Evolutionary conservation across 2,888 invertebrate species (phyloP).

Genomic region (Bembecia ichneumoniformis): DNA sequence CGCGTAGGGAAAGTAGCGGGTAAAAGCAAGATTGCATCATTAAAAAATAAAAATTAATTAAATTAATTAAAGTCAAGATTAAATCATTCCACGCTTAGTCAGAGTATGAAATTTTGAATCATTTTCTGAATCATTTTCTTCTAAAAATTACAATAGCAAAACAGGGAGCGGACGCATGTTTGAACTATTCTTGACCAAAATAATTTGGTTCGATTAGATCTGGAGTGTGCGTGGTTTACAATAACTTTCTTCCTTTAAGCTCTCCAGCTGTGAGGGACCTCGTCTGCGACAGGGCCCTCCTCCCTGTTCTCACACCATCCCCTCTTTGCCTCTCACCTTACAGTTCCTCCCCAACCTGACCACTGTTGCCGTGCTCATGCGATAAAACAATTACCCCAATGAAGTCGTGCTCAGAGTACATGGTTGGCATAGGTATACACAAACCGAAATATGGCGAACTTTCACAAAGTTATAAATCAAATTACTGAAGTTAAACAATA

Average conservation of each 20-base stretch:
- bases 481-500: slow-evolving; percentile 8
- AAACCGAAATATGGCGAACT: slow-evolving; percentile 26
- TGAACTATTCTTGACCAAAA: slow-evolving; percentile 63
- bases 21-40: no score
- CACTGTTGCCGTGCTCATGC: slow-evolving; percentile 55
- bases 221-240: slow-evolving; percentile 51
- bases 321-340: slow-evolving; percentile 12
- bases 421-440: slow-evolving; percentile 11
- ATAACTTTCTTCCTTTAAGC: slow-evolving; percentile 49
- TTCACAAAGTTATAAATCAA: slow-evolving; percentile 9
- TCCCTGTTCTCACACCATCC: not conserved
- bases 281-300: slow-evolving; percentile 11
- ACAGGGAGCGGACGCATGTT: slow-evolving; percentile 42
- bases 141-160: slow-evolving; percentile 27
- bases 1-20: no score
- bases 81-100: no score
- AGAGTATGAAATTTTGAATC: no score
- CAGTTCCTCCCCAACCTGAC: slow-evolving; percentile 25
- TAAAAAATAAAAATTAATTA: no score
- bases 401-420: slow-evolving; percentile 44
- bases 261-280: slow-evolving; percentile 44
- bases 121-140: no score
- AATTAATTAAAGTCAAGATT: no score
- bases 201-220: slow-evolving; percentile 59
- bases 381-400: slow-evolving; percentile 69